Evolutionary conservation across 2,113 vertebrate genomes (phyloP).

Genomic region (Macrotis lagotis): DNA sequence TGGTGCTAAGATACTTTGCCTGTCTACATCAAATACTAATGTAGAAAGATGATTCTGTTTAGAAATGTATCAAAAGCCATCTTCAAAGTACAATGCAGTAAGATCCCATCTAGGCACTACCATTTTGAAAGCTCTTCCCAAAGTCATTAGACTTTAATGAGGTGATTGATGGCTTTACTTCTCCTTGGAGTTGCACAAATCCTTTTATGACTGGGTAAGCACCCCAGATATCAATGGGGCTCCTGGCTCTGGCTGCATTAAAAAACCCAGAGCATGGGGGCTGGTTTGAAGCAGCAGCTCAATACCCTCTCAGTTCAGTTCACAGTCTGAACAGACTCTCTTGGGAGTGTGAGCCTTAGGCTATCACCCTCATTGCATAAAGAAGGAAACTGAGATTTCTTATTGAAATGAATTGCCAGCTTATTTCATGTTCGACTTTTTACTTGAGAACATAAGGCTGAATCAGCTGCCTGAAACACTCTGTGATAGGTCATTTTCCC

Average conservation of each 20-base stretch:
- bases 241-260: neutral
- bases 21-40: neutral
- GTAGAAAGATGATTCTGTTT: neutral
- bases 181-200: neutral
- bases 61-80: neutral
- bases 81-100: neutral
- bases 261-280: neutral
- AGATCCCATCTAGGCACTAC: neutral
- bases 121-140: neutral
- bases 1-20: neutral
- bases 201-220: neutral
- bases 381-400: neutral
- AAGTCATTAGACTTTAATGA: neutral
- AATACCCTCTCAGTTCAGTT: neutral
- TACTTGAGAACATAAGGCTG: neutral
- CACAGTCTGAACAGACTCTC: neutral
- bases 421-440: neutral
- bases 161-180: neutral
- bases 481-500: no score
- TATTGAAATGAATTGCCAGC: neutral
- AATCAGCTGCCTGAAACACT: neutral
- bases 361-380: neutral
- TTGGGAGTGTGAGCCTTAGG: neutral
- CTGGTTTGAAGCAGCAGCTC: neutral
- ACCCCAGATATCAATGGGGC: neutral